phyloP scores from a whole-genome alignment of 2,113 vertebrate genomes.

The Gymnocephalus cernua region DNA sequence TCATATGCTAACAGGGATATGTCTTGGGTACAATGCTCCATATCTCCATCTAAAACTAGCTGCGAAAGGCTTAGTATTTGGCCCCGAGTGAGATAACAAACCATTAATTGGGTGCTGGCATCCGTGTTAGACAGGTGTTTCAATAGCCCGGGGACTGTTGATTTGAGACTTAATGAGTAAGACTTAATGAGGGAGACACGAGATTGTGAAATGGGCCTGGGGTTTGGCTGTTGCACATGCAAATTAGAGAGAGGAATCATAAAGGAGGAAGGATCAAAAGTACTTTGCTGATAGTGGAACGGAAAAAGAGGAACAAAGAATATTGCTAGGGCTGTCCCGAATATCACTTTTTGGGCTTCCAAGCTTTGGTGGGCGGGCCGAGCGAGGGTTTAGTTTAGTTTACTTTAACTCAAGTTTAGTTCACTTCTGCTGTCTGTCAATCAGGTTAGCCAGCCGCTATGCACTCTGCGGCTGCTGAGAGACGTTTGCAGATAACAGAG shows the following conservation, averaged over 20 bases:
- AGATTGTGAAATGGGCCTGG: neutral
- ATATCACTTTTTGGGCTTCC: no score
- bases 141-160: neutral
- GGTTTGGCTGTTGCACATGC: conserved; percentile 5
- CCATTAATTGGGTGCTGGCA: conserved; percentile 29
- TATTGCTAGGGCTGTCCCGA: neutral
- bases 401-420: no score
- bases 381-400: no score
- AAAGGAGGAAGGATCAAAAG: neutral
- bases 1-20: neutral
- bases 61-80: neutral
- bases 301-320: neutral
- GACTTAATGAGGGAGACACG: conserved; percentile 14
- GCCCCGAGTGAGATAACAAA: neutral
- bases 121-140: conserved; percentile 17
- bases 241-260: neutral
- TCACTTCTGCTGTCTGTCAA: no score
- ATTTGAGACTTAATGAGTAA: conserved; percentile 26
- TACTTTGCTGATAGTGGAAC: neutral
- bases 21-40: neutral
- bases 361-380: no score
- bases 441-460: no score
- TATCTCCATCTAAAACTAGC: neutral
- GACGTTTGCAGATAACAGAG: no score
- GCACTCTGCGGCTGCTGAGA: no score